A percentile compares a stretch with the other conserved stretches of the same genome.
Evolutionary conservation across 2,888 invertebrate genomes (phyloP).

Genomic region (Nyleta sp.): DNA sequence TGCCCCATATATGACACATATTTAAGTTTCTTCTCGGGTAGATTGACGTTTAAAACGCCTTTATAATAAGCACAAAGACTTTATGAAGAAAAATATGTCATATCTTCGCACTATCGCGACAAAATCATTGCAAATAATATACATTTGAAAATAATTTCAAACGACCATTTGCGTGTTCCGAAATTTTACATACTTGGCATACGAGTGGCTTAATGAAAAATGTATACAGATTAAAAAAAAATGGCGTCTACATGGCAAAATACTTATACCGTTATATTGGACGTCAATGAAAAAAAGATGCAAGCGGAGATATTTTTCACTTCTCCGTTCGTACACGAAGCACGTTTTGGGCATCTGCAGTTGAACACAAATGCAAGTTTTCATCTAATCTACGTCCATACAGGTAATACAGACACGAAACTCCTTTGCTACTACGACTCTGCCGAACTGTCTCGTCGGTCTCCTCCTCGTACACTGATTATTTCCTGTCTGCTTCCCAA

Average conservation of each 20-base stretch:
- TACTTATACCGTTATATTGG: conserved; percentile 14
- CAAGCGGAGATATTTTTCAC: conserved; percentile 68
- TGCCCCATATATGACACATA: no score
- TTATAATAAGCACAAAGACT: no score
- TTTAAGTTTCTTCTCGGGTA: no score
- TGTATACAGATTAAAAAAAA: no score
- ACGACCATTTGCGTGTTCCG: no score
- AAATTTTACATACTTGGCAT: no score
- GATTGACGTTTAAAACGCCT: no score
- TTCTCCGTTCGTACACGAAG: conserved; percentile 66
- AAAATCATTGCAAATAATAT: no score
- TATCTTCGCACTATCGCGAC: no score
- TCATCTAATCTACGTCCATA: conserved; percentile 57
- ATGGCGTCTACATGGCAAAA: conserved; percentile 4
- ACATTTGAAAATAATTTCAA: no score
- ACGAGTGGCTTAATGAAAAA: no score
- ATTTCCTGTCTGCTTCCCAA: conserved; percentile 64
- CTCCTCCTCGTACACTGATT: conserved; percentile 57
- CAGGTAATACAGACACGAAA: conserved; percentile 51
- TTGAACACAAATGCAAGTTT: conserved; percentile 65
- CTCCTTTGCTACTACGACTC: conserved; percentile 44
- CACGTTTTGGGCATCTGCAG: conserved; percentile 71
- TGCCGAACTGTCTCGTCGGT: conserved; percentile 61
- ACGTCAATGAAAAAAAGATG: conserved; percentile 38
- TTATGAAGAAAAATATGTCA: no score